Base-by-base conservation (phyloP, 2,888 invertebrate species). In the Drosophila austrosaltans region DNA sequence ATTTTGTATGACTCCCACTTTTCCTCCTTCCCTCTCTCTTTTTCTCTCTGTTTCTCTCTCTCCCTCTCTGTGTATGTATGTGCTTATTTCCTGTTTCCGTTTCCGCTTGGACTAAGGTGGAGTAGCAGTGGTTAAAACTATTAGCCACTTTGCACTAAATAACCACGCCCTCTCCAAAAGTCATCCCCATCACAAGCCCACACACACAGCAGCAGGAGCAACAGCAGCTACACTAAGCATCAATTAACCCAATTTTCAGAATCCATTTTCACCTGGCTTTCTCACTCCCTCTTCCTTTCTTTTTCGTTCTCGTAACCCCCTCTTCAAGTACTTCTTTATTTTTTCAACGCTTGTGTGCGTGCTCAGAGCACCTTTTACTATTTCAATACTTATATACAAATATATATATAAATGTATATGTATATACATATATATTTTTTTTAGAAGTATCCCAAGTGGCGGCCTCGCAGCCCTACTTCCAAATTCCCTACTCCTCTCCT, bases 161-260 rank as follows among this genome's bases (percentile, higher is more conserved):
- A 81, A 79, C 84, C 81, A 81, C 84, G 79, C 84, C 89, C 86
- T 63, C 57, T 8, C 22, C 48, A 48, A 48, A 48, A 48, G 48
- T 48, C 48, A 48, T 48, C 22, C 48, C 36, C 57, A 64, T 40
- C 39, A 22, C 20, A 58, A 67, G 48, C 53, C 56, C 58, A 69
- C 61, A 63, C 71, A 67, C 67, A 53, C 57, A 48, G 57, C 63
- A 30, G 48, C 66, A 60, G 64, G 69, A 60, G 75, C 69, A 66
- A 72, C 71, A 48, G 48, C 25, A 48, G 48, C 48, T 48, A 72
- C 82, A 80, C 82, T 89, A 87, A 87, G 86, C 89, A 87, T 87
- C 86, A 87, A 87, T 87, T 87, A 87, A 87, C 86, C 86, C 86
- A 87, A 87, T 87, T 87, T 87, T 89, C 74, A 85, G 82, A 85